phyloP scores from a whole-genome alignment of 2,888 invertebrate genomes.

The Anthophora plumipes region DNA sequence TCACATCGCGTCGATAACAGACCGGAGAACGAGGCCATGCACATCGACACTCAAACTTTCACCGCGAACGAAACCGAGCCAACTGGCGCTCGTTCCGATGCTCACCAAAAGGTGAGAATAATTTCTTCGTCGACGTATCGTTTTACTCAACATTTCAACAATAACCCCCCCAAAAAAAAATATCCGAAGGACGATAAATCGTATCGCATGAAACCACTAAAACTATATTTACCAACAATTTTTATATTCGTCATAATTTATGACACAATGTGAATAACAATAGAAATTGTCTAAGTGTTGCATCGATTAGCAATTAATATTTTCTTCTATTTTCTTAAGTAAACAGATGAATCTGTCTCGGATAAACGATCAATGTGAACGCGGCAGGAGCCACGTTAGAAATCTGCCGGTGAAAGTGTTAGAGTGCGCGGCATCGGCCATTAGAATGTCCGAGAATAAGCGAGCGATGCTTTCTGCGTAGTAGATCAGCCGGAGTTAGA shows the following conservation, averaged over 20 bases:
- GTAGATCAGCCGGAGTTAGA: slow-evolving; percentile 25
- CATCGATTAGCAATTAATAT: background rate
- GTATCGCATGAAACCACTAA: background rate
- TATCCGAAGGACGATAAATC: background rate
- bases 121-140: slow-evolving; percentile 23
- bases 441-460: slow-evolving; percentile 59
- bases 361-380: slow-evolving; percentile 53
- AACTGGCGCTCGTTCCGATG: slow-evolving; percentile 36
- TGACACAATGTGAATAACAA: no score
- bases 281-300: background rate
- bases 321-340: background rate
- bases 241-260: background rate
- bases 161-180: background rate
- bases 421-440: slow-evolving; percentile 55
- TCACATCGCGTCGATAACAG: slow-evolving; percentile 66
- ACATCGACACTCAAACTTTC: slow-evolving; percentile 62
- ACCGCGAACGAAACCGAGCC: slow-evolving; percentile 62
- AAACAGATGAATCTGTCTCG: background rate
- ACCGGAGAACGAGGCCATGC: slow-evolving; percentile 73
- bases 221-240: background rate
- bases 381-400: slow-evolving; percentile 75
- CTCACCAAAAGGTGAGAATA: slow-evolving; percentile 39
- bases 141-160: background rate
- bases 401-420: slow-evolving; percentile 81
- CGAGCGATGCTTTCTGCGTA: slow-evolving; percentile 51